These are phyloP conservation scores for Apodemia mormo DNA, from an alignment of 2,888 invertebrate genomes.

Conservation along the genomic window DNA sequence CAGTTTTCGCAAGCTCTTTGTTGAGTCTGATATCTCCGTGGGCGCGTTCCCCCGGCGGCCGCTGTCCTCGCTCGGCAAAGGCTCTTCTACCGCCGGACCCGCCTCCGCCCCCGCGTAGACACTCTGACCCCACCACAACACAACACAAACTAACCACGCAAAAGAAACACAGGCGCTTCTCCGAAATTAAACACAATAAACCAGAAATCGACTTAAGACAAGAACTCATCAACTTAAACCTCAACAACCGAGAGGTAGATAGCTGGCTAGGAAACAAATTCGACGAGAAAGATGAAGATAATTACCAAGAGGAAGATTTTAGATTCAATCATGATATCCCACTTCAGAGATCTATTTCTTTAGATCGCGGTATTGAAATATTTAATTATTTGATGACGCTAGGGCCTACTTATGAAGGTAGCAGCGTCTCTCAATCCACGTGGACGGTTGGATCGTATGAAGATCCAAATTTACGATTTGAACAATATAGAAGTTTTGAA, in stretches of 20 bases:
- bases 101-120: slow-evolving; percentile 69
- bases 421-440: slow-evolving; percentile 44
- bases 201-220: slow-evolving; percentile 62
- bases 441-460: slow-evolving; percentile 60
- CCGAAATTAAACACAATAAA: slow-evolving; percentile 48
- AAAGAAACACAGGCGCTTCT: slow-evolving; percentile 45
- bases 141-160: slow-evolving; percentile 34
- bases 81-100: slow-evolving; percentile 81
- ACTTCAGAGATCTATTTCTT: slow-evolving; percentile 63
- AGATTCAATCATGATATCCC: slow-evolving; percentile 61
- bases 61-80: slow-evolving; percentile 89
- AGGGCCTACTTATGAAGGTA: slow-evolving; percentile 49
- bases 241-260: slow-evolving; percentile 57
- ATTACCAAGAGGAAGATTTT: slow-evolving; percentile 40
- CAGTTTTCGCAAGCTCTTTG: slow-evolving; percentile 95
- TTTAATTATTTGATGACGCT: slow-evolving; percentile 59
- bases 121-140: slow-evolving; percentile 49
- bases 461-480: slow-evolving; percentile 39
- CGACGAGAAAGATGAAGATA: slow-evolving; percentile 49
- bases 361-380: slow-evolving; percentile 66
- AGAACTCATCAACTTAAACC: slow-evolving; percentile 60
- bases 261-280: slow-evolving; percentile 65
- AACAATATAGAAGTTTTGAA: slow-evolving; percentile 63
- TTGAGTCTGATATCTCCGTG: slow-evolving; percentile 87
- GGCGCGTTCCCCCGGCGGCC: slow-evolving; percentile 90